Percentiles rank a stretch among this genome's conserved stretches.
These are phyloP conservation scores for Sebastolobus alascanus DNA, from an alignment of 2,797 vertebrate genomes.

Conservation along the genomic window DNA sequence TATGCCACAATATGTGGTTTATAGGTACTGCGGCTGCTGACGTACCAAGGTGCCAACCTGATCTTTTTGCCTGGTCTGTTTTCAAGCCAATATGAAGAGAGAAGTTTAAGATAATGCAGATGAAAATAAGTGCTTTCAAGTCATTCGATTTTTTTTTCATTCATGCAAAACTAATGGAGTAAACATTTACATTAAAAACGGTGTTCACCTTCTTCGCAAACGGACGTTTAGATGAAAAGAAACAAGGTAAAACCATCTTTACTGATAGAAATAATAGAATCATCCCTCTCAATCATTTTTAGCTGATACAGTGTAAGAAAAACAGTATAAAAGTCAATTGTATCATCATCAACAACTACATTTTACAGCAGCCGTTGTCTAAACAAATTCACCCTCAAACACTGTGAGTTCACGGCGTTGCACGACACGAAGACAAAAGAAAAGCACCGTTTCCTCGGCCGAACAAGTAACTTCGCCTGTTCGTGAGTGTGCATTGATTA, in stretches of 20 bases:
- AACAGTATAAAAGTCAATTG: background rate
- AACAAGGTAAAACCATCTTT: background rate
- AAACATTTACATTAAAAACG: background rate
- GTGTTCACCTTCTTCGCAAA: background rate
- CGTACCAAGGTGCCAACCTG: conserved; percentile 42
- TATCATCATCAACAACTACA: background rate
- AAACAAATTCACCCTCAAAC: background rate
- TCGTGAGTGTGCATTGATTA: conserved; percentile 78
- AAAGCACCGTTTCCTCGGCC: conserved; percentile 18
- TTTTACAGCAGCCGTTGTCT: background rate
- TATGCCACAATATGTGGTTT: conserved; percentile 32
- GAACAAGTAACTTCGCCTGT: conserved; percentile 31
- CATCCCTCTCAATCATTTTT: background rate
- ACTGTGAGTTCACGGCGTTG: background rate
- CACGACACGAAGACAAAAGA: background rate
- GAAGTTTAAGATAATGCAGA: background rate
- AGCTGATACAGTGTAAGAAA: background rate
- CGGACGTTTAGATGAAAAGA: background rate
- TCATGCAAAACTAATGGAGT: background rate
- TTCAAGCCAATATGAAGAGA: background rate
- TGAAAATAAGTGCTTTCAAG: background rate
- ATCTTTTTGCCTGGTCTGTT: conserved; percentile 28
- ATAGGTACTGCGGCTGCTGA: conserved; percentile 49
- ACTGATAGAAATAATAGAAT: background rate
- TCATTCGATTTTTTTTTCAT: background rate